Evolutionary conservation across 2,113 vertebrate species (phyloP).

Genomic region (Malurus melanocephalus): DNA sequence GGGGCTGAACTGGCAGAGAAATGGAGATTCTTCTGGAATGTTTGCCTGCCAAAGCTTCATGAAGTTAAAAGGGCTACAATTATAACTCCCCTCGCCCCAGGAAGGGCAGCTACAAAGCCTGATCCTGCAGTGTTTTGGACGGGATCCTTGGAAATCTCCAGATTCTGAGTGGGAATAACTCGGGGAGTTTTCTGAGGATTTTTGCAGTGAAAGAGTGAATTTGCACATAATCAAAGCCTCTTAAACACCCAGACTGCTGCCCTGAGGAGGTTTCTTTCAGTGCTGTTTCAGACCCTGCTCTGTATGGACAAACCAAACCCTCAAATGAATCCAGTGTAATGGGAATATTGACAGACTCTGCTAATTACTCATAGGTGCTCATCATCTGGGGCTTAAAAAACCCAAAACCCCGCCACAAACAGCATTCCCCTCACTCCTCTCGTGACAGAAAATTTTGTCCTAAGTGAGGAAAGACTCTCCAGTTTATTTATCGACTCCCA

Average conservation of each 20-base stretch:
- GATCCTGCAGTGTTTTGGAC: not conserved
- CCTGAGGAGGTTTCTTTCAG: not conserved
- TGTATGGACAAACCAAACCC: not conserved
- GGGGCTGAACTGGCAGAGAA: not conserved
- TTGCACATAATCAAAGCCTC: constrained; percentile 1
- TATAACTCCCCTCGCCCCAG: not conserved
- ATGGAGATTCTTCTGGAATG: not conserved
- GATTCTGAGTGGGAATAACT: not conserved
- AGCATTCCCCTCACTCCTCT: not conserved
- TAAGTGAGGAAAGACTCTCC: not conserved
- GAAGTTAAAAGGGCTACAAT: not conserved
- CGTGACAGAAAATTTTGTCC: constrained; percentile 3
- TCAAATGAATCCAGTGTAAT: not conserved
- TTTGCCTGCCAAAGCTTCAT: not conserved
- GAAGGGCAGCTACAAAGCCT: not conserved
- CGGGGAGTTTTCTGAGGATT: not conserved
- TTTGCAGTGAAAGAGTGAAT: not conserved
- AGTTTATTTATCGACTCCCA: not conserved
- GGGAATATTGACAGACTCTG: not conserved
- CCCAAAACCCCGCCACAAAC: not conserved
- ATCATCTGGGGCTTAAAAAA: not conserved
- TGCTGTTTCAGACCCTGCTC: not conserved
- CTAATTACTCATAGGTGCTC: not conserved
- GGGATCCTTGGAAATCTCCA: not conserved
- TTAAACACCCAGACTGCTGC: not conserved